phyloP scores from a whole-genome alignment of 2,888 invertebrate species.

The Matsumyia berberina region DNA sequence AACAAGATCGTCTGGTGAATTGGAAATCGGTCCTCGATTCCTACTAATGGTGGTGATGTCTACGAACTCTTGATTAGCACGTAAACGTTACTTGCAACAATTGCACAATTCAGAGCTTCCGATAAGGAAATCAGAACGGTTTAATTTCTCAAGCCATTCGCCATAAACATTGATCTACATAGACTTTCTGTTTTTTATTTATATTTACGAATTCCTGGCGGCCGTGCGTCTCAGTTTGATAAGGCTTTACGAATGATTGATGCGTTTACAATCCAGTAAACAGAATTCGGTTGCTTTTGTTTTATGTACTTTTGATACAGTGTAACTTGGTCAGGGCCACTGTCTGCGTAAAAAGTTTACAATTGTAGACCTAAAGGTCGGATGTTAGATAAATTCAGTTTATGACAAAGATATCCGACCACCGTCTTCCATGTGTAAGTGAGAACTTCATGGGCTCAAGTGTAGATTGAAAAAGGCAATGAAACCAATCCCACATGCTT shows the following conservation, averaged over 20 bases:
- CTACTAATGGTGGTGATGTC: background rate
- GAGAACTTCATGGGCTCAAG: too few species aligned
- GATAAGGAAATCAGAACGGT: background rate
- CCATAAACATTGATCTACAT: background rate
- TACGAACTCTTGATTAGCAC: background rate
- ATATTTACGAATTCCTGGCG: conserved; percentile 1
- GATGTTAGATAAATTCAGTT: too few species aligned
- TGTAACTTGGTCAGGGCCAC: conserved; percentile 34
- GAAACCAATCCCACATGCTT: too few species aligned
- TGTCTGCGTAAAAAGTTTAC: background rate
- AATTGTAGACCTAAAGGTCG: too few species aligned
- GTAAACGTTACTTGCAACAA: background rate
- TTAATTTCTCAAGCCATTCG: background rate
- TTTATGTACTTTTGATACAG: background rate
- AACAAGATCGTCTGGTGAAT: background rate
- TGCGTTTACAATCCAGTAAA: conserved; percentile 26
- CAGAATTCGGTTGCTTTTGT: background rate
- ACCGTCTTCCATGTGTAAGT: too few species aligned
- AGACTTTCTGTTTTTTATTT: background rate
- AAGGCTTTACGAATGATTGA: conserved; percentile 22
- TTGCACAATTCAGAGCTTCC: conserved; percentile 1
- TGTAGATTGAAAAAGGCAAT: too few species aligned
- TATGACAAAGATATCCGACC: too few species aligned
- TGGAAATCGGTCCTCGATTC: background rate
- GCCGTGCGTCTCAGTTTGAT: conserved; percentile 36